Evolutionary conservation across 2,113 vertebrate genomes (phyloP).

Genomic region (Trematocara stigmaticum): DNA sequence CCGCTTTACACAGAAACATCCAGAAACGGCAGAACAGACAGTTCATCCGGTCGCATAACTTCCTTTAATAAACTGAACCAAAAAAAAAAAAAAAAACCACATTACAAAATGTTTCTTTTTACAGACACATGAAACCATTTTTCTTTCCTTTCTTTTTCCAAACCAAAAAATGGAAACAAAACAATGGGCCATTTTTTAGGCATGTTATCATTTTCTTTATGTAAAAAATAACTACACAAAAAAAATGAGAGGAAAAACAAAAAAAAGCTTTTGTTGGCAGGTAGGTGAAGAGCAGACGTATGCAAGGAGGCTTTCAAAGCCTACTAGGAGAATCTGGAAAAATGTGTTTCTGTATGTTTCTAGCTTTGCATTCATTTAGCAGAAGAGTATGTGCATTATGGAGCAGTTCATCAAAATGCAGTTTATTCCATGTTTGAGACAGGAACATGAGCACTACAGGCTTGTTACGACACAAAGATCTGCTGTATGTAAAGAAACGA

Average conservation of each 20-base stretch:
- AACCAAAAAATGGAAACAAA: slow-evolving; percentile 60
- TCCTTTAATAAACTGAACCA: slow-evolving; percentile 87
- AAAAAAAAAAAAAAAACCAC: slow-evolving; percentile 71
- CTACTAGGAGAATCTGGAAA: slow-evolving; percentile 3
- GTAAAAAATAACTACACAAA: slow-evolving; percentile 66
- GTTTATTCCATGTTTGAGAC: slow-evolving; percentile 4
- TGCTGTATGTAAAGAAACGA: background rate
- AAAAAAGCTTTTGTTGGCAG: slow-evolving; percentile 48
- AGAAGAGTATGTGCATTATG: background rate
- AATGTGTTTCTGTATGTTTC: background rate
- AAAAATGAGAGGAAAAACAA: slow-evolving; percentile 6
- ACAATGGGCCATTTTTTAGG: slow-evolving; percentile 48
- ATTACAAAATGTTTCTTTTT: slow-evolving; percentile 88
- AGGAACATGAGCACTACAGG: slow-evolving; percentile 1
- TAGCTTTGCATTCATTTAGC: slow-evolving; percentile 11
- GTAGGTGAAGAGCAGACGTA: slow-evolving; percentile 6
- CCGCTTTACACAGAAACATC: background rate
- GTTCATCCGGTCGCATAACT: slow-evolving; percentile 77
- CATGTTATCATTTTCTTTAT: slow-evolving; percentile 49
- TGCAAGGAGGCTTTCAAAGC: slow-evolving; percentile 8
- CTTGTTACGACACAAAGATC: slow-evolving; percentile 16
- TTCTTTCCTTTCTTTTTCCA: slow-evolving; percentile 20
- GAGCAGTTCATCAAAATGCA: background rate
- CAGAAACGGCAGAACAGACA: background rate
- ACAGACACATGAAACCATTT: slow-evolving; percentile 76